Conservation (phyloP, 2,113 vertebrate species). For the Procavia capensis region DNA sequence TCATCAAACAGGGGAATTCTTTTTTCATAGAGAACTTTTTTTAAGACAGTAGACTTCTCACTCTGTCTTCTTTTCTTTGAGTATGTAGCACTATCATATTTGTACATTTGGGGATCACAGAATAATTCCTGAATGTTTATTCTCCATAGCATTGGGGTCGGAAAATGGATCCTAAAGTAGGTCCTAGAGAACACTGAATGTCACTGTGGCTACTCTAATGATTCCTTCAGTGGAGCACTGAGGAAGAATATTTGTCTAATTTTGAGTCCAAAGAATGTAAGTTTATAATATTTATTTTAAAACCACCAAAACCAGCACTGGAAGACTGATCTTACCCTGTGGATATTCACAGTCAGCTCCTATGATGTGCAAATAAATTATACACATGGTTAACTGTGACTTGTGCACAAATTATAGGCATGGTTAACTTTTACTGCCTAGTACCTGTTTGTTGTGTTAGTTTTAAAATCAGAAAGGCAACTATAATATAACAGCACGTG, state of each 20-base stretch:
- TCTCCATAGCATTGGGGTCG: neutral
- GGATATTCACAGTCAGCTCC: neutral
- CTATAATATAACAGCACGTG: neutral
- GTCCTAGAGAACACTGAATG: neutral
- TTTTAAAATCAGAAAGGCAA: constrained; percentile 3
- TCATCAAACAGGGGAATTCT: neutral
- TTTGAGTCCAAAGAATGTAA: constrained; percentile 10
- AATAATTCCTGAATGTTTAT: neutral
- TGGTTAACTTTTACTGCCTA: neutral
- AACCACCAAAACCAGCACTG: neutral
- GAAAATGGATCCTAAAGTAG: neutral
- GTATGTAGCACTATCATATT: neutral
- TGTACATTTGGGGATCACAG: neutral
- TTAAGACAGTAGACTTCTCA: neutral
- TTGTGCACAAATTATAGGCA: no score
- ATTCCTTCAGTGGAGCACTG: neutral
- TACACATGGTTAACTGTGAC: neutral
- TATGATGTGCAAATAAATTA: neutral
- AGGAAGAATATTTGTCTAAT: neutral
- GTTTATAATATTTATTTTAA: neutral
- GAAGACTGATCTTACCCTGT: neutral
- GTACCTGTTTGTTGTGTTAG: neutral
- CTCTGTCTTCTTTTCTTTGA: neutral
- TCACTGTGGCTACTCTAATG: neutral
- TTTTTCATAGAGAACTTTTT: neutral